These are phyloP conservation scores for Pyrgus malvae DNA, from an alignment of 2,888 invertebrate genomes.

Conservation along the genomic window DNA sequence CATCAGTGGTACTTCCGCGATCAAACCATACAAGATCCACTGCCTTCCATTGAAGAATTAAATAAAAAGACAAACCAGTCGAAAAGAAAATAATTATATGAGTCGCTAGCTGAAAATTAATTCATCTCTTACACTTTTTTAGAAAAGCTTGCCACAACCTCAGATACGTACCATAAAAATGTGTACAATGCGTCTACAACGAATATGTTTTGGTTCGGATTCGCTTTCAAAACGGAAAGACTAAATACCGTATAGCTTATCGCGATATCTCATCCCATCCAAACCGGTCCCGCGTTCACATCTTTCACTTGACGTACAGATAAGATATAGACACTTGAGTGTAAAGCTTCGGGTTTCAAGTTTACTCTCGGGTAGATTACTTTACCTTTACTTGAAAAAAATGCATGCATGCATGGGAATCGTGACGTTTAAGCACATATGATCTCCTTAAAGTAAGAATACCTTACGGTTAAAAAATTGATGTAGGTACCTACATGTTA, in stretches of 20 bases:
- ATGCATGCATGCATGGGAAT: too few species aligned
- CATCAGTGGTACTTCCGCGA: too few species aligned
- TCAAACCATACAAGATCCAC: too few species aligned
- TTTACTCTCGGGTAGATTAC: constrained; percentile 1
- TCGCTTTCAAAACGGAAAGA: constrained; percentile 22
- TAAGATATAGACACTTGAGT: constrained; percentile 4
- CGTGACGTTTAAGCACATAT: too few species aligned
- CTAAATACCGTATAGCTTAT: constrained; percentile 15
- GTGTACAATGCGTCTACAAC: not conserved
- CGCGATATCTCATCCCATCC: constrained; percentile 11
- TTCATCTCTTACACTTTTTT: too few species aligned
- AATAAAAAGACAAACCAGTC: too few species aligned
- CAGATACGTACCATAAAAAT: not conserved
- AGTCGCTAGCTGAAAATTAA: too few species aligned
- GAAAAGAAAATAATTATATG: too few species aligned
- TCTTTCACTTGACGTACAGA: constrained; percentile 22
- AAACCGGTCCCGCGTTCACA: constrained; percentile 15
- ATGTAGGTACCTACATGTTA: too few species aligned
- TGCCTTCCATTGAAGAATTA: too few species aligned
- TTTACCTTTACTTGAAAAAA: not conserved
- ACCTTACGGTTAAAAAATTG: too few species aligned
- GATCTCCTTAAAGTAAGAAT: too few species aligned
- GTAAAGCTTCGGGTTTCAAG: constrained; percentile 7
- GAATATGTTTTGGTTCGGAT: constrained; percentile 19
- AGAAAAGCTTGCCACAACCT: not conserved